Base-by-base conservation (phyloP, 2,888 invertebrate species). In the Odontocolon sp. region DNA sequence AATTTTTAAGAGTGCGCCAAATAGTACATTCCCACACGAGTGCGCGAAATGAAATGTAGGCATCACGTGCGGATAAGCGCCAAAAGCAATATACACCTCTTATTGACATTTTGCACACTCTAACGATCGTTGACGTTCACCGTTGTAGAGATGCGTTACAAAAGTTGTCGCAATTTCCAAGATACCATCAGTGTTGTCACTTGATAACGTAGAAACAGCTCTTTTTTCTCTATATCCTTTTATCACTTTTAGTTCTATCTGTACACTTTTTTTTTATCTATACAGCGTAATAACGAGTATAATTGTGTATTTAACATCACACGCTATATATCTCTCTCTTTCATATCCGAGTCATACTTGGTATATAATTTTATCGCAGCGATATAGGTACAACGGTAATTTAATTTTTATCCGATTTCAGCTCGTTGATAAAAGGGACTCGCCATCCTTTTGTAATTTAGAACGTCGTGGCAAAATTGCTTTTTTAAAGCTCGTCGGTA, bases 61-160 rank as follows among this genome's bases (percentile, higher is more conserved):
- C 26, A 26, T 18, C 31, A 28, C 38, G 9, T 26, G 52, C 42
- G 76, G 61, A 70, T 70, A 70, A 76, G 6, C 31, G 28, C 28
- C 18, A 45, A 9, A 28, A n/a, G 45, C 11, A 45, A 28, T 40
- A 45, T 28, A 28, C 57, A 3, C 6, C 26, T 57, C 61, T 28
- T 61, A 61, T 61, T 45, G 45, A 45, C 45, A 45, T 31, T 45
- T 18, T 33, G 4, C 45, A 11, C n/a, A 23, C 28, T 40, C 42
- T 31, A 31, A 61, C 61, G 45, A 8, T 52, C 28, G 38, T 66
- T 21, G 28, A 52, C 61, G 31, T 45, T 61, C 45, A 33, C 14
- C 16, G 8, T 28, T 23, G 5, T 23, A 50, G 11, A 8, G 45
- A 8, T 31, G 11, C 16, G 50, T 40, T 11, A 52, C 52, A 64